These are phyloP conservation scores for Paramisgurnus dabryanus DNA, from an alignment of 2,113 vertebrate genomes.

Conservation along the genomic window DNA sequence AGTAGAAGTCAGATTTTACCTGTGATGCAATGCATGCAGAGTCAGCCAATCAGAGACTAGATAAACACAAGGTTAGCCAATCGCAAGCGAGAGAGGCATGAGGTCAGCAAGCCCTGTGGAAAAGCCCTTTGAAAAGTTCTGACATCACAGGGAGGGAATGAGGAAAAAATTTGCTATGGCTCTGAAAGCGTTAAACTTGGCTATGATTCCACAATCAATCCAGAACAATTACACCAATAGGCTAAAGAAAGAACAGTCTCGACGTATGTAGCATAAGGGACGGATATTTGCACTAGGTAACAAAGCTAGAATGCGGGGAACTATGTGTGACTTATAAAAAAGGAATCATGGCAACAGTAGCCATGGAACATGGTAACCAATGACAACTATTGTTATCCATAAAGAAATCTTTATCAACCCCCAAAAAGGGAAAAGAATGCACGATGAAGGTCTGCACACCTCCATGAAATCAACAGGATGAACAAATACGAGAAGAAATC, in stretches of 20 bases:
- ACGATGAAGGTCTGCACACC: constrained; percentile 11
- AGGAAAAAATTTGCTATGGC: constrained; percentile 51
- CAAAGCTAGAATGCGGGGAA: constrained; percentile 4
- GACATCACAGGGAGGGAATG: constrained; percentile 62
- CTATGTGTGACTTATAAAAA: constrained; percentile 29
- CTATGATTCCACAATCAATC: constrained; percentile 50
- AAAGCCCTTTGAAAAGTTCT: constrained; percentile 71
- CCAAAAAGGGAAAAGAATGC: not conserved
- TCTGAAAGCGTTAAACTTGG: constrained; percentile 52
- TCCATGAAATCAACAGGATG: constrained; percentile 16
- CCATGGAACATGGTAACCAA: constrained; percentile 44
- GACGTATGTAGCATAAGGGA: not conserved
- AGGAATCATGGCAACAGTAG: constrained; percentile 40
- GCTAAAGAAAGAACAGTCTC: constrained; percentile 7
- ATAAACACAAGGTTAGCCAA: constrained; percentile 39
- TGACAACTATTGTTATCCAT: constrained; percentile 28
- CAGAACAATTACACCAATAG: constrained; percentile 34
- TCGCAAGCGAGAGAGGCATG: constrained; percentile 46
- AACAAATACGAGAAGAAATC: not conserved
- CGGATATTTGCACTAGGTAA: not conserved
- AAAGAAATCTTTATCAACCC: constrained; percentile 31
- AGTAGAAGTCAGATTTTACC: constrained; percentile 36
- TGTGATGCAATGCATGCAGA: constrained; percentile 46
- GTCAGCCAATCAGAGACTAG: constrained; percentile 43
- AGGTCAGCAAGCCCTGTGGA: constrained; percentile 56